Base-by-base conservation (phyloP, 2,888 invertebrate genomes). In the Chloroclysta siterata region DNA sequence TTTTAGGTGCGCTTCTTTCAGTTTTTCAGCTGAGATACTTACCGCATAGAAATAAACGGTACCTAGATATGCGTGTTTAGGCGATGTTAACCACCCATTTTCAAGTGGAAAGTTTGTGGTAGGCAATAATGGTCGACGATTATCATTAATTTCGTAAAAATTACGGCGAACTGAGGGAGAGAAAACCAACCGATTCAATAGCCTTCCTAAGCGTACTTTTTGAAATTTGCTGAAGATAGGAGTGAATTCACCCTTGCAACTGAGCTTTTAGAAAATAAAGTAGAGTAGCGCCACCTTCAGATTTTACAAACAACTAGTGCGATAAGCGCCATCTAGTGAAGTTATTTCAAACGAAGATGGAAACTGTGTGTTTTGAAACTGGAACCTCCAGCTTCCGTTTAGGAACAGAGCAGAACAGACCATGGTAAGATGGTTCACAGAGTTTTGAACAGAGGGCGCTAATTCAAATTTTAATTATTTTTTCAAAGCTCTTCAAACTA, bases 371-470 rank as follows among this genome's bases (percentile, higher is more conserved):
- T 44, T 51, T 44, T 11, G 53, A 58, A 63, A 50, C 4, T n/a
- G 28, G 54, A 59, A 56, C 48, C 17, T 52, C 13, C 2, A 8
- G 17, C 10, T 46, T 10, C 15, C 0, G 33, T 11, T 17, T n/a
- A 17, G 17, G 22, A 33, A 8, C 8, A 8, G 11, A 11, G 17
- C n/a, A 33, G 22, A 33, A 8, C 8, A 8, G 11, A 11, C 3
- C 11, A 11, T 11, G 36, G 22, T 8, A 33, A 63, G 13, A 0
- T 60, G 0, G 66, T 71, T 66, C 10, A 17, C 13, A 7, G 0
- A 8, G 3, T n/a, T 57, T 62, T 10, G 7, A 46, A 60, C 29
- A 71, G 71, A 70, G 70, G 71, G 68, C 71, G 70, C 60, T 66
- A 10, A 50, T 48, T 11, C 36, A 14, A 46, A 11, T 15, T 48